Conservation (phyloP, 2,797 vertebrate genomes). For the Eremophila alpestris region DNA sequence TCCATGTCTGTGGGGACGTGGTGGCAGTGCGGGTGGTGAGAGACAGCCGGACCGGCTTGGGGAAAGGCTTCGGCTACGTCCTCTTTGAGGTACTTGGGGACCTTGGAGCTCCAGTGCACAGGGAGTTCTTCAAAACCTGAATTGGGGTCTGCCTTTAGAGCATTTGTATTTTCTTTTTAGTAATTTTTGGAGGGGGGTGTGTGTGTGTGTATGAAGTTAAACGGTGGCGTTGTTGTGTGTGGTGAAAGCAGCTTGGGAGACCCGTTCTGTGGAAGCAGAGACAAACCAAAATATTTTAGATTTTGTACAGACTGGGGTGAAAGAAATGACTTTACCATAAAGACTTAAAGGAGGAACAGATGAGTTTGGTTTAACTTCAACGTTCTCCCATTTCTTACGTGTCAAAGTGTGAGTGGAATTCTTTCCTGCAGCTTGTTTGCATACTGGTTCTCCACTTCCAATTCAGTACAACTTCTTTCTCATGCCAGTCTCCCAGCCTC, state of each 20-base stretch:
- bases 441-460: neutral
- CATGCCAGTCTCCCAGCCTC: neutral
- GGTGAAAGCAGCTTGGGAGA: neutral
- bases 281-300: neutral
- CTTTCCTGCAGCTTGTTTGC: neutral
- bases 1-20: slow-evolving; percentile 78
- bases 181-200: too few species aligned
- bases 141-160: neutral
- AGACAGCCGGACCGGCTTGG: slow-evolving; percentile 84
- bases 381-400: neutral
- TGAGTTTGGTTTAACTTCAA: neutral
- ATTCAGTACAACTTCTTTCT: neutral
- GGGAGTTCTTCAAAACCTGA: neutral
- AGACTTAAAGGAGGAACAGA: neutral
- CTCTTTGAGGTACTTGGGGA: slow-evolving; percentile 87
- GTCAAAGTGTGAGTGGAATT: neutral
- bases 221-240: fast-evolving
- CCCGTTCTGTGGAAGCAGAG: neutral
- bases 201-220: too few species aligned
- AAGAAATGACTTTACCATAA: neutral
- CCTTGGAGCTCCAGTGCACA: fast-evolving
- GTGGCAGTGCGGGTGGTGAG: slow-evolving; percentile 87
- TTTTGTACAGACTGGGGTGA: neutral
- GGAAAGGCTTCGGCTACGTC: slow-evolving; percentile 93
- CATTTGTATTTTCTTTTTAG: neutral